Evolutionary conservation across 2,113 vertebrate genomes (phyloP), one percentile per base, ranked within the genome.

Genomic region (Rhea pennata): DNA sequence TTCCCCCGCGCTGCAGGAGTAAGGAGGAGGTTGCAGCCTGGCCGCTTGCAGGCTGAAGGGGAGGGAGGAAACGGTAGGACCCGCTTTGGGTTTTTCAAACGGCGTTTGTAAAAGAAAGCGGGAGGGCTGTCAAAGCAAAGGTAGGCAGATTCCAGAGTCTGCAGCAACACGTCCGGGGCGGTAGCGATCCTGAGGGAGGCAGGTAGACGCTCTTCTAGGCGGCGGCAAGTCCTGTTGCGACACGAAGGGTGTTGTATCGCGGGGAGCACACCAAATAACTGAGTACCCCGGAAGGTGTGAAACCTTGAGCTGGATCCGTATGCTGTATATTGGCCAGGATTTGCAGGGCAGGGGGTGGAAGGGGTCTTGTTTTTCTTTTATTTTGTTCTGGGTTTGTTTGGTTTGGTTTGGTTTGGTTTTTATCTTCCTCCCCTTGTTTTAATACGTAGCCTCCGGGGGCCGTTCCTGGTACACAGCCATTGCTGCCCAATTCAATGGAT

Each of bases 401-500:
- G 17, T 19, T 61, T 75, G 39, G 1, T 42, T 3, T 7, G 5
- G 17, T 19, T 61, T 75, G 39, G 54, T 70, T 83, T 26, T 31
- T 39, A 80, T 19, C 54, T 24, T 83, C 29, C 31, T 61, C 29
- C 22, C 51, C 27, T 83, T 92, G 73, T 92, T 96, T 92, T 92
- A 86, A 10, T 96, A 16, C 10, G 56, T 33, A 99, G 99, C 99
- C 99, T 92, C 99, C 99, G 7, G 99, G 99, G 14, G 99, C 99
- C 61, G 99, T 99, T 96, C 99, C 99, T 15, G 99, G 99, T 95
- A 99, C 99, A 87, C 99, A 99, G 98, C 99, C 99, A 46, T 98
- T 99, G 98, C 98, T 99, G 97, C 99, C 99, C 95, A 99, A 99
- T 95, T 98, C 98, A 2, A 99, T 99, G 99, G 99, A 99, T 97